Evolutionary conservation across 2,113 vertebrate genomes (phyloP), one percentile per base, ranked within the genome.

Genomic region (Deroptyus accipitrinus): DNA sequence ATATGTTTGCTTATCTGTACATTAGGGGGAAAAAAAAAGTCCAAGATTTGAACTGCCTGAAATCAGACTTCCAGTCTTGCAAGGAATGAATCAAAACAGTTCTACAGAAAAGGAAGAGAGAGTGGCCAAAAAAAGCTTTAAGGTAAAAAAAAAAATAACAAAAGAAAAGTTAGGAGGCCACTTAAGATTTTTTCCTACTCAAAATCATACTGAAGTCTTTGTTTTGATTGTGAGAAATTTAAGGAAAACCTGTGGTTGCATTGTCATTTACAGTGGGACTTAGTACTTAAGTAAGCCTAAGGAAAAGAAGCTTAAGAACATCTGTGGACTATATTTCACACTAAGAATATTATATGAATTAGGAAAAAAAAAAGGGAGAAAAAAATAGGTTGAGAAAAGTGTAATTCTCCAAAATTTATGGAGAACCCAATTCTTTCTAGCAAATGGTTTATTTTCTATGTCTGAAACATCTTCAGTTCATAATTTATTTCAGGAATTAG

Each of bases 401-500:
- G 6, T 31, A 83, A 80, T 92, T 93, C 27, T 77, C 31, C 11
- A 91, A 86, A 95, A 68, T 0, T 0, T 92, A 94, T 59, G 44
- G 88, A 68, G 48, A 88, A 52, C 7, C 12, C 7, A 76, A 13
- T 54, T 49, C 11, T 87, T 93, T 84, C 66, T 94, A 92, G 96
- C 17, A 16, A 92, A 46, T 84, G 31, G 76, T 55, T 93, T 83
- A 77, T 93, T 77, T 95, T 90, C 35, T 68, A 10, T 82, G 51
- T 83, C 73, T 94, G 55, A 80, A 86, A 86, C 16, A 11, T 88
- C 86, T 91, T 80, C 35, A 54, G 66, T 75, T 87, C 17, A 3
- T 88, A 90, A 97, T 96, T 97, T 96, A 94, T 96, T 92, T 95
- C 88, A 93, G 52, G n/a, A 35, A 94, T 86, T 81, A 92, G 87